Conservation (phyloP, 2,888 invertebrate genomes). For the Itoplectis maculator region DNA sequence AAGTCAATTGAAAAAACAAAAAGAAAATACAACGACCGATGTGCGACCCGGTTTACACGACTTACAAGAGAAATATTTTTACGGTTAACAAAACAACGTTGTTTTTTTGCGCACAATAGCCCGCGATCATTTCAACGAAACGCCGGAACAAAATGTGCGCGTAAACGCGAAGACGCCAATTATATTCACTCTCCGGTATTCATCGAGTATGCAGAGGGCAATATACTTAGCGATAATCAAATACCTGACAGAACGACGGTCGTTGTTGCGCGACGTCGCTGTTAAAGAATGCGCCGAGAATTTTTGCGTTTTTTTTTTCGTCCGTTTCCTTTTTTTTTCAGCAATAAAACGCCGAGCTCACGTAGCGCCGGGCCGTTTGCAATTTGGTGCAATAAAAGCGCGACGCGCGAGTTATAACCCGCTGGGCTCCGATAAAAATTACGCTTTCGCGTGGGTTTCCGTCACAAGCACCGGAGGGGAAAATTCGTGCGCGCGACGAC, state of each 20-base stretch:
- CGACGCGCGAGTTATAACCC: constrained; percentile 25
- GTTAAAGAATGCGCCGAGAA: constrained; percentile 2
- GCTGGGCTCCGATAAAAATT: constrained; percentile 31
- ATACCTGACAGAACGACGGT: neutral
- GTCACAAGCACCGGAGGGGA: too few species aligned
- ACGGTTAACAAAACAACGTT: too few species aligned
- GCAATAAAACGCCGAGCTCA: constrained; percentile 13
- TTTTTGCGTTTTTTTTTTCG: constrained; percentile 16
- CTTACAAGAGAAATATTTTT: too few species aligned
- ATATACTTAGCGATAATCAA: constrained; percentile 15
- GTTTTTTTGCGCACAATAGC: too few species aligned
- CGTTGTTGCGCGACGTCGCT: neutral
- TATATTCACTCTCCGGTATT: neutral
- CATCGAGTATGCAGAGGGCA: neutral
- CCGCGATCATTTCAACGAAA: too few species aligned
- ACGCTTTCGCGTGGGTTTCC: constrained; percentile 24
- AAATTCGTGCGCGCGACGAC: too few species aligned
- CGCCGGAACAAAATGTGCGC: too few species aligned
- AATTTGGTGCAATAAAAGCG: constrained; percentile 45
- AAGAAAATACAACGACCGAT: too few species aligned
- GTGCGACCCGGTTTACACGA: too few species aligned
- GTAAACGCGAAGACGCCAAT: neutral
- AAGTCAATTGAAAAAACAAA: too few species aligned
- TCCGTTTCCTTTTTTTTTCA: neutral
- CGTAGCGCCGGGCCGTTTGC: neutral